phyloP scores from a whole-genome alignment of 2,113 vertebrate genomes.

The Pygoscelis adeliae region DNA sequence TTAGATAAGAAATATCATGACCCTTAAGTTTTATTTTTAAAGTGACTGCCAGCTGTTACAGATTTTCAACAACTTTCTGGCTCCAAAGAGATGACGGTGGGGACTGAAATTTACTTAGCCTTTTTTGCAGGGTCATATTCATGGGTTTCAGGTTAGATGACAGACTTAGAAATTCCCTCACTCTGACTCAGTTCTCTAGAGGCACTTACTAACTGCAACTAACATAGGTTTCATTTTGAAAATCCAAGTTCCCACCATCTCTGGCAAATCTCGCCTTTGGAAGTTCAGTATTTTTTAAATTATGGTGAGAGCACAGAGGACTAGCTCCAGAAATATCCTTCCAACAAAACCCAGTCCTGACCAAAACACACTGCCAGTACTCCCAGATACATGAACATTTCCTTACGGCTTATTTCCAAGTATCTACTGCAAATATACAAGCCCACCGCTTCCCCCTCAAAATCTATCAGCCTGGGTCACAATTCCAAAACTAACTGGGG shows the following conservation, averaged over 20 bases:
- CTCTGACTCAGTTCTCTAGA: background rate
- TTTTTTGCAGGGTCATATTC: background rate
- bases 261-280: accelerated
- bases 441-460: too few species aligned
- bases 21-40: background rate
- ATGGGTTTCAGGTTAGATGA: background rate
- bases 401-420: background rate
- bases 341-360: background rate
- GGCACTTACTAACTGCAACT: background rate
- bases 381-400: background rate
- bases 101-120: background rate
- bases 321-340: background rate
- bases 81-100: background rate
- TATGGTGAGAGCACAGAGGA: background rate
- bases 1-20: background rate
- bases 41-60: background rate
- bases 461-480: background rate
- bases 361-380: background rate
- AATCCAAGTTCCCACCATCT: background rate
- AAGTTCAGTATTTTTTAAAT: background rate
- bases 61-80: background rate
- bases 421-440: background rate
- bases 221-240: background rate
- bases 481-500: background rate
- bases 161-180: background rate